Evolutionary conservation across 2,888 invertebrate species (phyloP).

Genomic region (Lydus trimaculatus): DNA sequence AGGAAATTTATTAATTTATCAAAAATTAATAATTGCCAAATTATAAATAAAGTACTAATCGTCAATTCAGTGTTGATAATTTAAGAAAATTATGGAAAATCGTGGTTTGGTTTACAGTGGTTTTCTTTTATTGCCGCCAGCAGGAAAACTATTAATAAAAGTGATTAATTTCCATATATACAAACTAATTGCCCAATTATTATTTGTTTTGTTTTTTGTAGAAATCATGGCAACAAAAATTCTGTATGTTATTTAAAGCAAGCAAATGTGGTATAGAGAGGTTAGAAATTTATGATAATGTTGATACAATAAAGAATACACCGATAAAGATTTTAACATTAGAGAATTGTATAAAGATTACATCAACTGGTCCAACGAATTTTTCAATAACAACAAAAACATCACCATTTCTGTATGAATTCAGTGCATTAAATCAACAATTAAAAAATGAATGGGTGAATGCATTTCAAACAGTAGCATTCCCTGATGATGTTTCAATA

Average conservation of each 20-base stretch:
- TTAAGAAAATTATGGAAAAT: conserved; percentile 67
- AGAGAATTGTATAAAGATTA: conserved; percentile 88
- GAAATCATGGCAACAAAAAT: conserved; percentile 87
- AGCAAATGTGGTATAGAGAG: conserved; percentile 87
- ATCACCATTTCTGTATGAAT: conserved; percentile 63
- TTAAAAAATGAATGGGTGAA: conserved; percentile 77
- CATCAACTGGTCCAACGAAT: conserved; percentile 67
- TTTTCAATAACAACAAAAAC: conserved; percentile 79
- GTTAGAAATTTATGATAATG: conserved; percentile 83
- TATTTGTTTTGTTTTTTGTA: conserved; percentile 59
- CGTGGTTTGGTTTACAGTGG: conserved; percentile 80
- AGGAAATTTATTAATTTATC: neutral
- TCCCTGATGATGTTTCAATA: conserved; percentile 70
- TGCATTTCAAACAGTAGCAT: conserved; percentile 82
- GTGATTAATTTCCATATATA: no score
- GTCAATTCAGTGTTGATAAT: neutral
- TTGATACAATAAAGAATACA: conserved; percentile 68
- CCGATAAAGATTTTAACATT: conserved; percentile 79
- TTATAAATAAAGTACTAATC: neutral
- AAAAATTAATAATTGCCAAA: neutral
- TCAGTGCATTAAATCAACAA: conserved; percentile 72
- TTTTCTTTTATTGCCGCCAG: conserved; percentile 79
- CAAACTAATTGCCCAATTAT: no score
- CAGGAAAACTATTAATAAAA: conserved; percentile 80
- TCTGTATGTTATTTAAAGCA: conserved; percentile 78